Percentiles rank a stretch among this genome's conserved stretches.
These are phyloP conservation scores for Cyanoliseus patagonus DNA, from an alignment of 2,113 vertebrate genomes.

Conservation along the genomic window DNA sequence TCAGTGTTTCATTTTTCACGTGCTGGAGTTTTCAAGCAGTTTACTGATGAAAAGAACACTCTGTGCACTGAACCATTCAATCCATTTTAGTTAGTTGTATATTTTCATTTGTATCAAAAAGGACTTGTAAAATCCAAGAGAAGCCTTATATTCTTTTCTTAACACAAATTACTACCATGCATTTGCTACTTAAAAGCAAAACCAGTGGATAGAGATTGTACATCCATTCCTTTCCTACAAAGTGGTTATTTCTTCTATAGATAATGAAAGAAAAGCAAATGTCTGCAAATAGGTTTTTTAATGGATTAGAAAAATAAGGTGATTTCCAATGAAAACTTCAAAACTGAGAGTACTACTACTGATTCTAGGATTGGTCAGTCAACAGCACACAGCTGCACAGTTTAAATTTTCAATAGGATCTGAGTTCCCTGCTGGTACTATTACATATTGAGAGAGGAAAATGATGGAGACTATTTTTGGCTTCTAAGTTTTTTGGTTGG, in stretches of 20 bases:
- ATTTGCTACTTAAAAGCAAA: conserved; percentile 47
- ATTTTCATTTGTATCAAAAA: conserved; percentile 59
- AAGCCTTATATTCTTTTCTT: conserved; percentile 39
- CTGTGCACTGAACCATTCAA: conserved; percentile 60
- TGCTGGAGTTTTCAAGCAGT: conserved; percentile 61
- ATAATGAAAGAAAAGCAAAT: background rate
- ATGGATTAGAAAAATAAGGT: conserved; percentile 28
- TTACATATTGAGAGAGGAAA: background rate
- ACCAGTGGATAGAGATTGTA: conserved; percentile 19
- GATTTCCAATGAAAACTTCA: conserved; percentile 1
- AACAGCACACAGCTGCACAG: background rate
- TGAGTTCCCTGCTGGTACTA: background rate
- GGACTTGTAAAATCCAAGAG: conserved; percentile 30
- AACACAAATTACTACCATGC: conserved; percentile 40
- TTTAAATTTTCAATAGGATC: background rate
- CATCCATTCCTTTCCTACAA: conserved; percentile 11
- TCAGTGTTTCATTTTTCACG: conserved; percentile 64
- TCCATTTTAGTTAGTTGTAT: conserved; percentile 50
- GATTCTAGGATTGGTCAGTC: background rate
- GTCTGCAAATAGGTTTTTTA: conserved; percentile 36
- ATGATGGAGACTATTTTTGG: background rate
- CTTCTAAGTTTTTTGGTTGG: background rate
- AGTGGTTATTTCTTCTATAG: conserved; percentile 20
- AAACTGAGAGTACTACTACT: background rate
- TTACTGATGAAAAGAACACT: conserved; percentile 59